Evolutionary conservation across 2,797 vertebrate species (phyloP), one percentile per base, ranked within the genome.

Genomic region (Cheirogaleus major): DNA sequence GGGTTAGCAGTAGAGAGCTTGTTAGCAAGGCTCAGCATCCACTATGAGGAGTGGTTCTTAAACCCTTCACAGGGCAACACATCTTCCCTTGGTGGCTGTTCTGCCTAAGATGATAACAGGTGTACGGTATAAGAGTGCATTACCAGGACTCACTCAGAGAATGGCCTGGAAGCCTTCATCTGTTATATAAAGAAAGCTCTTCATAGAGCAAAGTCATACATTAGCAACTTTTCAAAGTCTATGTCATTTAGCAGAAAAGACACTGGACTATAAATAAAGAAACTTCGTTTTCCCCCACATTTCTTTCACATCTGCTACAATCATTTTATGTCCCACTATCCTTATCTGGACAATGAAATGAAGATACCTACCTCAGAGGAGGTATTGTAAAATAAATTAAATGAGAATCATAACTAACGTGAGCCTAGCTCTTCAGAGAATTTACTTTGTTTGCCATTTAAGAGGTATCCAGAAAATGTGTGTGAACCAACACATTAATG

Each of bases 321-420:
- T 65, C 14, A 82, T 63, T 81, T 13, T 35, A 41, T 55, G 72
- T 23, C 55, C 20, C n/a, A 41, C 23, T 79, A 38, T 55, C 80
- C 32, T 76, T 73, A 73, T 22, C 27, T 73, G 67, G 48, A 59
- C 50, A 61, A 85, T 73, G 43, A 84, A 67, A 92, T 52, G 30
- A 73, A 91, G 18, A 63, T 32, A 84, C 5, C 25, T 43, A 89
- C 9, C 75, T 94, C 43, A 30, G 12, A 93, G 7, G 52, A 81
- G 72, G 6, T 65, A 61, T 52, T 83, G 6, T 52, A 55, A 93
- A 96, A 89, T 41, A 81, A 92, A 76, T 76, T 85, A 82, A 93
- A 75, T 69, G 63, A 69, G 59, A 79, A 50, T 55, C 65, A 89
- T 38, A 75, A 79, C 43, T 59, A 83, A 89, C 32, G 18, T 32